These are phyloP conservation scores for Ichneumoninae sp. DNA, from an alignment of 2,888 invertebrate species.

Conservation along the genomic window DNA sequence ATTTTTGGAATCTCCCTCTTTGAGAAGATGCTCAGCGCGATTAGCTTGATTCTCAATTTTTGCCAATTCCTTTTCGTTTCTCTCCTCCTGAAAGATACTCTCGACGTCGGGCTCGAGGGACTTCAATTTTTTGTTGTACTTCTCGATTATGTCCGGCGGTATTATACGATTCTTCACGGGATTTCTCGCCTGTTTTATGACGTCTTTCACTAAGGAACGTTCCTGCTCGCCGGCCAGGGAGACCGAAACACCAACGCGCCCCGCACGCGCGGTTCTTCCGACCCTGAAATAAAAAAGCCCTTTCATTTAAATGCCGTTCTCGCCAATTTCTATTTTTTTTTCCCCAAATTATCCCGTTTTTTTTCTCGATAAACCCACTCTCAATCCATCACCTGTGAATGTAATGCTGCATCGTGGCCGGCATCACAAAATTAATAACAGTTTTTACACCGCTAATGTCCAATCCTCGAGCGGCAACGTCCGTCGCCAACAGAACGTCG, in stretches of 20 bases:
- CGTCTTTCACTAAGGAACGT: constrained; percentile 94
- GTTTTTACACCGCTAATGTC: constrained; percentile 99
- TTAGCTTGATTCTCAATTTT: constrained; percentile 94
- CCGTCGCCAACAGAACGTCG: constrained; percentile 96
- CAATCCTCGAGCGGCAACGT: constrained; percentile 96
- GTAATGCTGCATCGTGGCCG: constrained; percentile 97
- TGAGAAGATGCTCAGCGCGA: constrained; percentile 88
- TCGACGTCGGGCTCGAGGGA: constrained; percentile 92
- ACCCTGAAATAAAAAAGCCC: constrained; percentile 85
- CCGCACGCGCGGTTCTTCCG: constrained; percentile 98
- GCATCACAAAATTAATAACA: constrained; percentile 98
- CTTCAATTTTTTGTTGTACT: constrained; percentile 91
- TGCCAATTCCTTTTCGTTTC: constrained; percentile 91
- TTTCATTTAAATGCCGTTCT: background rate
- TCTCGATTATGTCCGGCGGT: constrained; percentile 94
- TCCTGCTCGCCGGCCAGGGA: constrained; percentile 98
- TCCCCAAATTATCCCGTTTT: background rate
- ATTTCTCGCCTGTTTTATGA: constrained; percentile 93
- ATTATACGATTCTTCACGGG: constrained; percentile 95
- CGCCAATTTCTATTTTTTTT: background rate
- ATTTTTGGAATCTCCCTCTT: constrained; percentile 84
- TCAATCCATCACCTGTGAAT: constrained; percentile 90
- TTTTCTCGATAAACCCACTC: background rate
- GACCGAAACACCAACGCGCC: constrained; percentile 96
- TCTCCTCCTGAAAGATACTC: constrained; percentile 93